phyloP scores from a whole-genome alignment of 2,797 vertebrate genomes.

The Gallinago nigripennis region DNA sequence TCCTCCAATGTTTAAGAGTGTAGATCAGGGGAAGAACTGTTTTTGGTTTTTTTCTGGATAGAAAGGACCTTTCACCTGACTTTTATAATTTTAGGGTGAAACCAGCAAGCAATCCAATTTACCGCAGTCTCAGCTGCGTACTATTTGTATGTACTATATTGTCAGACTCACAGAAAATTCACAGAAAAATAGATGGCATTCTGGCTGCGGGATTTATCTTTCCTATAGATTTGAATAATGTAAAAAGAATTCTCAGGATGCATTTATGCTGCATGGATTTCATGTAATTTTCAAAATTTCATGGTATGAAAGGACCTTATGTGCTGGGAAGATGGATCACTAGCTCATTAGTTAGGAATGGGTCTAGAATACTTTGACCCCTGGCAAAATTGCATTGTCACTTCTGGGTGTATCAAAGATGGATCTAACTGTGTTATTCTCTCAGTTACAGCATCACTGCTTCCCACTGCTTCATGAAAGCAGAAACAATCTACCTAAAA shows the following conservation, averaged over 20 bases:
- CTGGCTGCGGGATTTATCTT: not conserved
- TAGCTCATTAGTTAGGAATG: not conserved
- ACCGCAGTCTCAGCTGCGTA: not conserved
- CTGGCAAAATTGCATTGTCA: constrained; percentile 31
- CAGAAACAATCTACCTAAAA: constrained; percentile 8
- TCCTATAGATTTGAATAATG: not conserved
- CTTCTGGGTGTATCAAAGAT: not conserved
- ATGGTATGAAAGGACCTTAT: not conserved
- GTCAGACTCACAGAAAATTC: not conserved
- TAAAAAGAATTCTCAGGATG: not conserved
- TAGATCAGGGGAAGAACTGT: not conserved
- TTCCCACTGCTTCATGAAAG: constrained; percentile 11
- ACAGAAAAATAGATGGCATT: not conserved
- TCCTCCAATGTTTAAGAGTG: not conserved
- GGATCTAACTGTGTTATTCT: not conserved
- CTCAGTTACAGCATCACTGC: not conserved
- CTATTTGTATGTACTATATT: not conserved
- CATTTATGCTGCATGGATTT: not conserved
- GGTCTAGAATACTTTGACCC: not conserved
- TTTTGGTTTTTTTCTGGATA: not conserved
- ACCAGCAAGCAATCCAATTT: not conserved
- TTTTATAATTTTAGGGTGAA: constrained; percentile 4
- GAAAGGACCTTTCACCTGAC: not conserved
- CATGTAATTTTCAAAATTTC: not conserved
- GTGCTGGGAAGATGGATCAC: not conserved